Percentiles rank a stretch among this genome's conserved stretches.
phyloP scores from a whole-genome alignment of 2,113 vertebrate species.

The Hippopotamus amphibius region DNA sequence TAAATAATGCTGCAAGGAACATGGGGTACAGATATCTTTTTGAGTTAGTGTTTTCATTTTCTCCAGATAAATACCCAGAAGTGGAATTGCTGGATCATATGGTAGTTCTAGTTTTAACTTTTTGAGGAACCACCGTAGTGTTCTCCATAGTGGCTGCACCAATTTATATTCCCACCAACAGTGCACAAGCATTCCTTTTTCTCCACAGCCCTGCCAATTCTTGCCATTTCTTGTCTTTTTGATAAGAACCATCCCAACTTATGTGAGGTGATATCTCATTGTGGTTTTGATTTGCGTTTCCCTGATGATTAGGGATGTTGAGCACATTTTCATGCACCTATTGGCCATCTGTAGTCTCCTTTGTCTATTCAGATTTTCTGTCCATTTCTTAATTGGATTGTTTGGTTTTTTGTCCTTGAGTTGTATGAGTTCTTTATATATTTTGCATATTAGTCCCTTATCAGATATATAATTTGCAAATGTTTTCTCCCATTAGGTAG shows the following conservation, averaged over 20 bases:
- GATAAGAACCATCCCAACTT: background rate
- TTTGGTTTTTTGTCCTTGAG: background rate
- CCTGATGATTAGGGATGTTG: background rate
- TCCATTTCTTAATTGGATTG: background rate
- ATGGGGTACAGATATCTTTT: background rate
- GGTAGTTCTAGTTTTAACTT: background rate
- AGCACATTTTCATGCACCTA: background rate
- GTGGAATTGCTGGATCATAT: background rate
- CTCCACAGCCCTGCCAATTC: accelerated
- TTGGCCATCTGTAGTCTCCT: background rate
- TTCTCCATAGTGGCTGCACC: background rate
- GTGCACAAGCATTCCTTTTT: background rate
- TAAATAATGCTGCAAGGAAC: background rate
- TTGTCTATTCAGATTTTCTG: background rate
- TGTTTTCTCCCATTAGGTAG: background rate
- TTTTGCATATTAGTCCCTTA: background rate
- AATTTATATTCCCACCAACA: background rate
- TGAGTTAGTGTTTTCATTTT: background rate
- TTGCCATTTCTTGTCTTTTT: background rate
- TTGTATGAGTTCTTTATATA: background rate
- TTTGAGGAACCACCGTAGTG: background rate
- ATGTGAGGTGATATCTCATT: background rate
- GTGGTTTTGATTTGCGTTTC: background rate
- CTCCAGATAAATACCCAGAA: background rate
- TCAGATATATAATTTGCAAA: background rate